Base-by-base conservation (phyloP, 1,140 invertebrate genomes). In the Tribolium madens region DNA sequence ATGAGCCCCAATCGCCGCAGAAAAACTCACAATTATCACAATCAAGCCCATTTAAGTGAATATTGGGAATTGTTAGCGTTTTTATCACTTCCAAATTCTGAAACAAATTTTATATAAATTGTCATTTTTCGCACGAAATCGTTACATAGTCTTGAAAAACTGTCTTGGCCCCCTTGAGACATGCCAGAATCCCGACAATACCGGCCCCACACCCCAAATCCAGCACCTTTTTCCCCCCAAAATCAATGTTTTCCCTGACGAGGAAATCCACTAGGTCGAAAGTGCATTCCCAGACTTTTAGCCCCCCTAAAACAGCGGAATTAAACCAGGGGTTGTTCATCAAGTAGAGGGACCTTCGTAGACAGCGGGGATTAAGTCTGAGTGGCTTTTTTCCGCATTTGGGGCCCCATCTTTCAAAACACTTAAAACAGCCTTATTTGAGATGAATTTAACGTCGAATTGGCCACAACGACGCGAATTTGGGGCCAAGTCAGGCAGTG, bases 111-210 rank as follows among this genome's bases (percentile, higher is more conserved):
- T n/a, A n/a, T n/a, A n/a, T n/a, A n/a, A n/a, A n/a, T n/a, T n/a
- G n/a, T n/a, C n/a, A n/a, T n/a, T n/a, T n/a, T n/a, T n/a, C n/a
- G n/a, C n/a, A n/a, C n/a, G n/a, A n/a, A 46, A 52, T 79, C 89
- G 91, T 89, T 89, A 97, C 95, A 89, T 96, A 98, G 89, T 98
- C 96, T 87, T 97, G 96, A 87, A 97, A 97, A 17, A 96, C 93
- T 46, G 75, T 82, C 15, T 53, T 71, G 1, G 93, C 91, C 69
- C 91, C 92, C 82, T 89, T 88, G 9, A 89, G 83, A 60, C 93
- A 86, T 42, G 92, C 88, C 83, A 92, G 88, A 26, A 97, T 89
- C 52, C 95, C 96, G 70, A 96, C 86, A 33, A 97, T 86, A 13
- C 95, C 96, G 52, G 91, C 89, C 21, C 96, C 96, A 88, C 96